Base-by-base conservation (phyloP, 92 coral and sea anemone species). In the Epizoanthus illoricatus region DNA sequence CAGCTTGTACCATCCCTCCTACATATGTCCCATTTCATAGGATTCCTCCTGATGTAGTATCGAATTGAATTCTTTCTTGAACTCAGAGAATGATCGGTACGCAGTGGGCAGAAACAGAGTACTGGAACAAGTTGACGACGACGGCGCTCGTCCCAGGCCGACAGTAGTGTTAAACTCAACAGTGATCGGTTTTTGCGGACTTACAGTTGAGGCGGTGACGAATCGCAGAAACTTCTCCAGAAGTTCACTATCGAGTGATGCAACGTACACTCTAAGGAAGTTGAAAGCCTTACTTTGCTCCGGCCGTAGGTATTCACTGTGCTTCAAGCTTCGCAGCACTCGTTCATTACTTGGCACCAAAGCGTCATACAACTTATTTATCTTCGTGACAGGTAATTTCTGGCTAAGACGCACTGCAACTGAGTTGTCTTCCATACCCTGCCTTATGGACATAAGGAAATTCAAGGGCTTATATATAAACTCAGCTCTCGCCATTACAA, bases 111-210 rank as follows among this genome's bases (percentile, higher is more conserved):
- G 76, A 71, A 71, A 65, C 60, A 86, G 62, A 66, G 84, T 73
- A 36, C 76, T 84, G 85, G 93, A 90, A 84, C 90, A 86, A 43
- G 90, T 86, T 62, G 90, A 78, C 33, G 88, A 58, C 28, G 79
- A 65, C 1, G 93, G 90, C 28, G 75, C 67, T 73, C 89, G 81
- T 54, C 79, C 74, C 39, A 89, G 71, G 57, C 92, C 92, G 62
- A 75, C 84, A 76, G 92, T 65, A 52, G 72, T 21, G 79, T 84
- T 85, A 80, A 88, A 85, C 58, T 78, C 82, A 59, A 89, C 84
- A 52, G 67, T 76, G 56, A 85, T 85, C 69, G 92, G 84, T 56
- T 81, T 76, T 63, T 76, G 75, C 36, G 89, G 89, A 24, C 86
- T 88, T 28, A 86, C 65, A 8, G 81, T 83, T 5, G 78, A 73